These are phyloP conservation scores for Eciton burchellii DNA, from an alignment of 1,140 invertebrate species.

Conservation along the genomic window DNA sequence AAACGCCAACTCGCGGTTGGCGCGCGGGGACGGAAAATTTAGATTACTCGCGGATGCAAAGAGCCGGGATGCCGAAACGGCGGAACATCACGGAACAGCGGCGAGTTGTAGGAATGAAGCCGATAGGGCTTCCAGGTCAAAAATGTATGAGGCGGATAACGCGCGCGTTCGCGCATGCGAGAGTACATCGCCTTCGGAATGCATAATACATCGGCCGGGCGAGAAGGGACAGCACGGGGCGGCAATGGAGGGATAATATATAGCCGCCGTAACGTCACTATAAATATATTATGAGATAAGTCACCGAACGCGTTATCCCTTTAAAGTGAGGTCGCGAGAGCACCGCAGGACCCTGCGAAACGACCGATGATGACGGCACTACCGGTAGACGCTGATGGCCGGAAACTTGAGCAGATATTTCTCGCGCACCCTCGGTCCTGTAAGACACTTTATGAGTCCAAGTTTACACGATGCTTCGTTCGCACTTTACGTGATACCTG, in stretches of 20 bases:
- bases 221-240: constrained; percentile 16
- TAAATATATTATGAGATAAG: constrained; percentile 76
- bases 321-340: constrained; percentile 60
- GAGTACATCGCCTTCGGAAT: constrained; percentile 67
- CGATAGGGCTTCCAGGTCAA: constrained; percentile 63
- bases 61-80: not conserved
- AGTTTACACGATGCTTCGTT: constrained; percentile 41
- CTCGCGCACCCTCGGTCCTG: not conserved
- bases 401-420: constrained; percentile 60
- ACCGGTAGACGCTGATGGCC: constrained; percentile 31
- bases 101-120: not conserved
- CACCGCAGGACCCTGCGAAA: constrained; percentile 14
- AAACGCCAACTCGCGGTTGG: not conserved
- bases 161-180: constrained; percentile 46
- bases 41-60: not conserved
- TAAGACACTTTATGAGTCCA: constrained; percentile 3
- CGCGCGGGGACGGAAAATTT: not conserved
- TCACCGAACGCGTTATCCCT: constrained; percentile 70
- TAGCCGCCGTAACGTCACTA: constrained; percentile 64
- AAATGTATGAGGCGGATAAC: constrained; percentile 64
- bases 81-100: constrained; percentile 7
- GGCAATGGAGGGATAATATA: constrained; percentile 67
- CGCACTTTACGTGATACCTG: not conserved
- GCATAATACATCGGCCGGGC: constrained; percentile 66
- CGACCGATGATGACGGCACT: constrained; percentile 55